phyloP scores from a whole-genome alignment of 2,888 invertebrate genomes.

The Nomada fucata region DNA sequence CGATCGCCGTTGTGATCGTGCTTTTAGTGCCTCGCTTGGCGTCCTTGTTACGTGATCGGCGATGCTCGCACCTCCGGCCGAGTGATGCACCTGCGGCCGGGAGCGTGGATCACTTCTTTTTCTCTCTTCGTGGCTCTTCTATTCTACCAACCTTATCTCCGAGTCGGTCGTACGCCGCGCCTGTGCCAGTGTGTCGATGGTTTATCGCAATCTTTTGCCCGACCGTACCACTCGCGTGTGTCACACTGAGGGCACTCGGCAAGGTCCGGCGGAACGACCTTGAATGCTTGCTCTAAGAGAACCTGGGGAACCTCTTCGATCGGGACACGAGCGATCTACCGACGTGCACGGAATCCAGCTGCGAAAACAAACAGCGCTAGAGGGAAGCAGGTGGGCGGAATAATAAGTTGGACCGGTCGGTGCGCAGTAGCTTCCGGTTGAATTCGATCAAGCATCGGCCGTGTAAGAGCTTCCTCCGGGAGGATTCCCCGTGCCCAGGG shows the following conservation, averaged over 20 bases:
- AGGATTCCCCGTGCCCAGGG: too few species aligned
- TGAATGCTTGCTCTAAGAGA: slow-evolving; percentile 21
- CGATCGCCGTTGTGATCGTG: slow-evolving; percentile 70
- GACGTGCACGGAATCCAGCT: neutral
- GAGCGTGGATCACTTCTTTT: slow-evolving; percentile 6
- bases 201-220: neutral
- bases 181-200: neutral
- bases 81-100: slow-evolving; percentile 58
- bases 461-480: too few species aligned
- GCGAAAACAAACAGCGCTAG: slow-evolving; percentile 37
- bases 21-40: slow-evolving; percentile 72
- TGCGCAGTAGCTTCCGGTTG: neutral
- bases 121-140: neutral
- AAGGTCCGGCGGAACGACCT: slow-evolving; percentile 52
- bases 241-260: slow-evolving; percentile 20
- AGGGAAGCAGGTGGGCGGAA: slow-evolving; percentile 1
- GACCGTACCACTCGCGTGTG: slow-evolving; percentile 15
- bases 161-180: neutral
- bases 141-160: neutral
- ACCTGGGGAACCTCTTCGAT: neutral
- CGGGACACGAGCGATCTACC: neutral
- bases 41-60: slow-evolving; percentile 70
- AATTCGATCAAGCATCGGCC: too few species aligned
- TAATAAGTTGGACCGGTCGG: neutral
- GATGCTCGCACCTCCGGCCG: slow-evolving; percentile 56